phyloP scores from a whole-genome alignment of 1,140 invertebrate genomes.

The Luehdorfia chinensis region DNA sequence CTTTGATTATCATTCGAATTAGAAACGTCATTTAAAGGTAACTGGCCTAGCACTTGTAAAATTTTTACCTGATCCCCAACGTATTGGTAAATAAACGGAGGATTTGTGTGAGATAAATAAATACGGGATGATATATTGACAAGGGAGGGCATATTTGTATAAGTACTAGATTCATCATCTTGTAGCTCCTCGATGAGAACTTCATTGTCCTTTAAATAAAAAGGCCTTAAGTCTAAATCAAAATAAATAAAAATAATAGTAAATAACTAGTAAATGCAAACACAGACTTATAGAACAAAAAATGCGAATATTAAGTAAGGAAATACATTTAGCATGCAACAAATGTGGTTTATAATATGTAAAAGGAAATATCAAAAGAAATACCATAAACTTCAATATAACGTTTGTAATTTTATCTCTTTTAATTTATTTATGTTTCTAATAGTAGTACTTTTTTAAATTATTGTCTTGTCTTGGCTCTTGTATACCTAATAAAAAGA shows the following conservation, averaged over 20 bases:
- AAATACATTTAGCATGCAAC: constrained; percentile 11
- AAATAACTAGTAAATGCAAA: constrained; percentile 60
- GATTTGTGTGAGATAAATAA: constrained; percentile 61
- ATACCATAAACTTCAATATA: neutral
- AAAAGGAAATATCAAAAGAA: neutral
- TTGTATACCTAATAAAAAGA: too few relatives aligned
- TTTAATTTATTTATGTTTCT: too few relatives aligned
- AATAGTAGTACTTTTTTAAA: too few relatives aligned
- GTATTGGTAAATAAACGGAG: constrained; percentile 70
- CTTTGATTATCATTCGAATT: constrained; percentile 44
- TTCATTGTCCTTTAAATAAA: constrained; percentile 77
- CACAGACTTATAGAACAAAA: constrained; percentile 48
- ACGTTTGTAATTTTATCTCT: neutral
- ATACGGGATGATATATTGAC: constrained; percentile 48
- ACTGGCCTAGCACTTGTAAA: constrained; percentile 58
- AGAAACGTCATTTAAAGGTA: constrained; percentile 31
- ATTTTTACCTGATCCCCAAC: constrained; percentile 65
- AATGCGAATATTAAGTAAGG: constrained; percentile 6
- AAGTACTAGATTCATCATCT: constrained; percentile 64
- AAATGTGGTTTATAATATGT: neutral
- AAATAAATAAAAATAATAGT: constrained; percentile 39
- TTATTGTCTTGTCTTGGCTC: too few relatives aligned
- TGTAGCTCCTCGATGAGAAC: constrained; percentile 74
- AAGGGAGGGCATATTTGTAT: constrained; percentile 64
- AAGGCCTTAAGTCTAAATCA: constrained; percentile 65